Base-by-base conservation (phyloP, 1,140 invertebrate genomes). In the Gryllus bimaculatus region DNA sequence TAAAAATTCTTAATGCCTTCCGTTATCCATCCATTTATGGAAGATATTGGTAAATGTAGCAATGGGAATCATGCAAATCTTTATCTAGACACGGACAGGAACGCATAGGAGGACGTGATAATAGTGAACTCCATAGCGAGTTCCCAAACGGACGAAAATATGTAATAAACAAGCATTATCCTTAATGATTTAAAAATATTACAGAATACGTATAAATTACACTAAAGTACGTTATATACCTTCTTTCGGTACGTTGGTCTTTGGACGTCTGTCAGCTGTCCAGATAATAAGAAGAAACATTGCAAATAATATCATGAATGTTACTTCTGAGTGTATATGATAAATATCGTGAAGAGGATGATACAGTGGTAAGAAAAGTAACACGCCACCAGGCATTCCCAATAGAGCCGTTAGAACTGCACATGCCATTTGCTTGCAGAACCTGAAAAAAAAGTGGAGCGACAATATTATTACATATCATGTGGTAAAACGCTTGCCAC, bases 261-360 rank as follows among this genome's bases (percentile, higher is more conserved):
- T 48, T 8, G 79, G 79, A 21, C 10, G 81, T 13, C 90, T 81
- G 79, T 91, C 88, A 8, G 87, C 90, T 47, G 84, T 84, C 86
- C 91, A 88, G 0, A 90, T 85, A 75, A 93, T 86, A 2, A 89
- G 81, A 8, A 88, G 83, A 82, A 89, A 93, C 54, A 92, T 86
- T 6, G 88, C 82, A 79, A 92, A 88, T 6, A 93, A 85, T 7
- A 91, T 83, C 82, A 93, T 89, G 81, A 91, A 90, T 20, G 91
- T 92, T 0, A 93, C 90, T 86, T 94, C 92, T 0, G 91, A 89
- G 84, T 93, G 92, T 47, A 94, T 88, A 73, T 88, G 86, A 78
- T 85, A 88, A 3, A 87, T 83, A 82, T 94, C 93, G 83, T 94
- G 93, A 0, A 94, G 86, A 0, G 92, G 91, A 83, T 95, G 93